Percentiles rank a stretch among this genome's conserved stretches.
Conservation (phyloP, 2,888 invertebrate genomes). For the Torymus auratus region DNA sequence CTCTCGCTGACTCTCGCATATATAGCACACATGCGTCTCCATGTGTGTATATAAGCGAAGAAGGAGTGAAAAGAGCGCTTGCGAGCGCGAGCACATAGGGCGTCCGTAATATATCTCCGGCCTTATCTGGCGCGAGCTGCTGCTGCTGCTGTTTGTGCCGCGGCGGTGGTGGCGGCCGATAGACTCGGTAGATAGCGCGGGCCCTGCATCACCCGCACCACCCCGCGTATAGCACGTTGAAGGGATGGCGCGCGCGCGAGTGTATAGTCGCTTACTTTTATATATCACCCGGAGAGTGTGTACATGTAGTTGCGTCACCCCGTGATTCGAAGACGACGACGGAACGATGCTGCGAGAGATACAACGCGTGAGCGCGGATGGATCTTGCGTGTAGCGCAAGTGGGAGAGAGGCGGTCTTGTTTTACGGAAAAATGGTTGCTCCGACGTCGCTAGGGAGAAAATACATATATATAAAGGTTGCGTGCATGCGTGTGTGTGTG, state of each 20-base stretch:
- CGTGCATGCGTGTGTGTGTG: slow-evolving; percentile 65
- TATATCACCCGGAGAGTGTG: slow-evolving; percentile 67
- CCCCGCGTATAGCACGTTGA: slow-evolving; percentile 62
- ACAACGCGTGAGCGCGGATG: too few relatives aligned
- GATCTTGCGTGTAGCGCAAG: too few relatives aligned
- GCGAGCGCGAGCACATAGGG: slow-evolving; percentile 60
- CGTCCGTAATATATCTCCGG: slow-evolving; percentile 75
- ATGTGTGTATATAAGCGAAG: slow-evolving; percentile 11
- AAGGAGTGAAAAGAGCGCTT: slow-evolving; percentile 26
- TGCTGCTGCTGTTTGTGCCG: slow-evolving; percentile 69
- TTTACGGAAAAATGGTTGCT: too few relatives aligned
- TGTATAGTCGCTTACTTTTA: slow-evolving; percentile 71
- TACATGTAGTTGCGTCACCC: too few relatives aligned
- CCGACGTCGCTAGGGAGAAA: too few relatives aligned
- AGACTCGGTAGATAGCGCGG: slow-evolving; percentile 75
- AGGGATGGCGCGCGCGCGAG: slow-evolving; percentile 63
- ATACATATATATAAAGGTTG: too few relatives aligned
- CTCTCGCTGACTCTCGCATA: slow-evolving; percentile 48
- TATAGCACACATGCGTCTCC: too few relatives aligned
- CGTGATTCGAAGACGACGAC: too few relatives aligned
- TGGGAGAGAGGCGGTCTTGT: too few relatives aligned
- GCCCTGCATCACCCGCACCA: slow-evolving; percentile 60
- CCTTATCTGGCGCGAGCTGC: slow-evolving; percentile 70
- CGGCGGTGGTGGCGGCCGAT: slow-evolving; percentile 70
- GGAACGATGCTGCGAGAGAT: too few relatives aligned